Evolutionary conservation across 2,888 invertebrate genomes (phyloP).

Genomic region (Pseudococcus viburni): DNA sequence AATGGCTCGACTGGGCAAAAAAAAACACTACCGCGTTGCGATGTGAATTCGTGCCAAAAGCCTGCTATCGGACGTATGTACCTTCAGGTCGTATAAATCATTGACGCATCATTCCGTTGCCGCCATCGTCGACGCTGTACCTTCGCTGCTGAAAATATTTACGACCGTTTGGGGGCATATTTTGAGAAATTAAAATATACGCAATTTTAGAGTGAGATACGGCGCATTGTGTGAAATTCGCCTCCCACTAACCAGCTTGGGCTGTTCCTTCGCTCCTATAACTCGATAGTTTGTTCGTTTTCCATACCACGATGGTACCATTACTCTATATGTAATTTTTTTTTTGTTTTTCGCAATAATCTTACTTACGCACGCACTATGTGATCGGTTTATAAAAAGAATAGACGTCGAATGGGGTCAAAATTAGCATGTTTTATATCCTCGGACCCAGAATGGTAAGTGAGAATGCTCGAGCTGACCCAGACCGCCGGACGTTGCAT

Average conservation of each 20-base stretch:
- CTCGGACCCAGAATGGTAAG: not conserved
- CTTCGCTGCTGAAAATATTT: not conserved
- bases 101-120: slow-evolving; percentile 12
- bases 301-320: not conserved
- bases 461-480: slow-evolving; percentile 4
- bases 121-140: not conserved
- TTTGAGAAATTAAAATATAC: slow-evolving; percentile 35
- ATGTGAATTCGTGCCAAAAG: slow-evolving; percentile 1
- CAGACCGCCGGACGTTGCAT: not conserved
- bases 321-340: not conserved
- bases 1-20: not conserved
- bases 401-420: not conserved
- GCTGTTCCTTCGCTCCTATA: not conserved
- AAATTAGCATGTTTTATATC: slow-evolving; percentile 7
- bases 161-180: slow-evolving; percentile 22
- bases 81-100: slow-evolving; percentile 17
- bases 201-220: not conserved
- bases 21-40: not conserved
- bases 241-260: not conserved
- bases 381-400: not conserved
- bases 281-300: not conserved
- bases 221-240: not conserved
- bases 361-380: not conserved
- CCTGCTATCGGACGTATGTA: slow-evolving; percentile 22
- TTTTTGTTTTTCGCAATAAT: not conserved